Percentiles rank a stretch among this genome's conserved stretches.
phyloP scores from a whole-genome alignment of 2,113 vertebrate genomes.

The Chaenogobius annularis region DNA sequence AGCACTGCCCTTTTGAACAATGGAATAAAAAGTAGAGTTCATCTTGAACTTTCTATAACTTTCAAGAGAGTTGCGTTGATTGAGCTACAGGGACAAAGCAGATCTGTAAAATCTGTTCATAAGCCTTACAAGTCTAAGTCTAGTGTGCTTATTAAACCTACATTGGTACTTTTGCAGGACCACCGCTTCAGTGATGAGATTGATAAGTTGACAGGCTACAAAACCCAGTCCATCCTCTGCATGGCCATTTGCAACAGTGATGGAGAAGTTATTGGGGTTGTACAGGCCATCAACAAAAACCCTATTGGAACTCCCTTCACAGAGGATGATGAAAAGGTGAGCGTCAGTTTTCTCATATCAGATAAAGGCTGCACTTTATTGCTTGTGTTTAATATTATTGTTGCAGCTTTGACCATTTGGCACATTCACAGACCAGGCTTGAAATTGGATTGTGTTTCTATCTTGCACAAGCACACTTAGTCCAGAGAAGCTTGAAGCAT shows the following conservation, averaged over 20 bases:
- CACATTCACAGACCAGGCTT: slow-evolving; percentile 11
- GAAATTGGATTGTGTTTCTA: slow-evolving; percentile 27
- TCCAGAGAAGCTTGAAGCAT: slow-evolving; percentile 10
- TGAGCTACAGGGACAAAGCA: not conserved
- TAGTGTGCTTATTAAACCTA: not conserved
- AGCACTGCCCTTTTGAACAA: not conserved
- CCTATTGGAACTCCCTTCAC: slow-evolving; percentile 75
- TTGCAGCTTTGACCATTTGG: slow-evolving; percentile 18
- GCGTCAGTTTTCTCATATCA: not conserved
- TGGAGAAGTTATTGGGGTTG: slow-evolving; percentile 79
- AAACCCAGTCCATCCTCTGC: slow-evolving; percentile 81
- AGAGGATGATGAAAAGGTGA: slow-evolving; percentile 81
- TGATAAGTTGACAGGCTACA: slow-evolving; percentile 82
- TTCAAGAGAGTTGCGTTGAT: not conserved
- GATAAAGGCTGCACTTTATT: not conserved
- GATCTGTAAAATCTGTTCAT: too few relatives aligned
- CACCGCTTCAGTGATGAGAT: slow-evolving; percentile 83
- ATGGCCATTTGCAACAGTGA: slow-evolving; percentile 81
- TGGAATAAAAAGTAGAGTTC: not conserved
- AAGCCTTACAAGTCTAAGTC: not conserved
- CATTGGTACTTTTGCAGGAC: slow-evolving; percentile 60
- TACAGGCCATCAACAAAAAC: slow-evolving; percentile 82
- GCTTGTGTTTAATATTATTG: slow-evolving; percentile 22
- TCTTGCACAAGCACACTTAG: slow-evolving; percentile 5
- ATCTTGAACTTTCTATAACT: not conserved